These are phyloP conservation scores for Aspidoscelis tigris DNA, from an alignment of 2,113 vertebrate species.

Conservation along the genomic window DNA sequence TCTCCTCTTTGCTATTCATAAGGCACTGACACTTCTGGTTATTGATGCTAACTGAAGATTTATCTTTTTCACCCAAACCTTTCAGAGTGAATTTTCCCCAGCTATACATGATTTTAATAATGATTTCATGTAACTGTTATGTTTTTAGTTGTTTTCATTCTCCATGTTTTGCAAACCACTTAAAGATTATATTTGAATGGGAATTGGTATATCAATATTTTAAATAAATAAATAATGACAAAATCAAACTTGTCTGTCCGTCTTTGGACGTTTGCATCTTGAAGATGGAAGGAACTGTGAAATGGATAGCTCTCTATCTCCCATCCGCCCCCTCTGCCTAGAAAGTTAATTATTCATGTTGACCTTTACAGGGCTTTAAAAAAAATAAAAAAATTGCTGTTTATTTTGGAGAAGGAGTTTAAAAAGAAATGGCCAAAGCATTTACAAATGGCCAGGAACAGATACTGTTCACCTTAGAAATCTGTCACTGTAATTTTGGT, in stretches of 20 bases:
- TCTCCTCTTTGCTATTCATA: too few relatives aligned
- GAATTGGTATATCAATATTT: too few relatives aligned
- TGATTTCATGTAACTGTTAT: too few relatives aligned
- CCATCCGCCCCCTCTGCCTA: not conserved
- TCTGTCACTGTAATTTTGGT: not conserved
- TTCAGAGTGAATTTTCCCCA: too few relatives aligned
- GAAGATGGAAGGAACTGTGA: rapidly evolving
- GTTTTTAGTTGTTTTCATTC: too few relatives aligned
- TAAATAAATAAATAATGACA: conserved; percentile 20
- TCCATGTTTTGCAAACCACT: too few relatives aligned
- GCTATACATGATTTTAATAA: too few relatives aligned
- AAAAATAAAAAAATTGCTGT: not conserved
- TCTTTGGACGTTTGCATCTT: not conserved
- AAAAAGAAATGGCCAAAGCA: conserved; percentile 11
- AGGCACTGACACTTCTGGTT: too few relatives aligned
- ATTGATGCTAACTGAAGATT: too few relatives aligned
- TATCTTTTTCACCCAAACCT: too few relatives aligned
- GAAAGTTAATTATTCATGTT: conserved; percentile 15
- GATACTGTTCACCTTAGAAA: not conserved
- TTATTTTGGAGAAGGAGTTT: conserved; percentile 25
- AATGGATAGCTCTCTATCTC: not conserved
- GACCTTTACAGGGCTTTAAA: conserved; percentile 2
- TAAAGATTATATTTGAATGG: too few relatives aligned
- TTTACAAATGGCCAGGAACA: conserved; percentile 16
- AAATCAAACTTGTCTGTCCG: conserved; percentile 21